Evolutionary conservation across 2,888 invertebrate species (phyloP), one percentile per base, ranked within the genome.

Genomic region (Apamea monoglypha): DNA sequence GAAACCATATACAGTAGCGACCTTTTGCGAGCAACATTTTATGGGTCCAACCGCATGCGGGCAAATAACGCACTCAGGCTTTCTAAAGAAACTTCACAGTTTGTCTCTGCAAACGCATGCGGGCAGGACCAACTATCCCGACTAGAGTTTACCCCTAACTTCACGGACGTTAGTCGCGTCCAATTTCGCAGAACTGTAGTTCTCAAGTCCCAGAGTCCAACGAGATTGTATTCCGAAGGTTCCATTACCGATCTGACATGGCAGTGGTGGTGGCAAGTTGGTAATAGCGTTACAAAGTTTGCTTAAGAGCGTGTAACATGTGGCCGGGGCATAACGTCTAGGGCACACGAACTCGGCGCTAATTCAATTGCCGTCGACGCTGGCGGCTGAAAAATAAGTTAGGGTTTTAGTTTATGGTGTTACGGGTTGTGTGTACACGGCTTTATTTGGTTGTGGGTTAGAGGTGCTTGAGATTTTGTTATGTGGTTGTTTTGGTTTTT

Each of bases 231-330:
- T 89, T 85, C 78, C 78, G 80, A 88, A 88, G 91, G 88, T 87
- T 89, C 91, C 90, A 91, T 91, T 90, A 91, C 88, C 87, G 85
- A 88, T 90, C 84, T 84, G 85, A 82, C 85, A 87, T 83, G 83
- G 80, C 76, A 82, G 86, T 86, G 88, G 86, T 87, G 87, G 85
- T 84, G 74, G 78, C 87, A 94, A 93, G 92, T 93, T 88, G 56
- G 88, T 94, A 95, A 95, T 92, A 90, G 88, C 87, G 90, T 95
- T 95, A 94, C 90, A 86, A 92, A 93, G 92, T 93, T 92, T 89
- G 87, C 89, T 92, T 93, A 94, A 93, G 93, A 94, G 92, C 94
- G 90, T 91, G 91, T 92, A 93, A 94, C 92, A 92, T 92, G 92
- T 90, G 92, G 92, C 90, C 89, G 90, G 89, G 91, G 88, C 82